A percentile compares a stretch with the other conserved stretches of the same genome.
These are phyloP conservation scores for Chromis chromis DNA, from an alignment of 2,797 vertebrate species.

Conservation along the genomic window DNA sequence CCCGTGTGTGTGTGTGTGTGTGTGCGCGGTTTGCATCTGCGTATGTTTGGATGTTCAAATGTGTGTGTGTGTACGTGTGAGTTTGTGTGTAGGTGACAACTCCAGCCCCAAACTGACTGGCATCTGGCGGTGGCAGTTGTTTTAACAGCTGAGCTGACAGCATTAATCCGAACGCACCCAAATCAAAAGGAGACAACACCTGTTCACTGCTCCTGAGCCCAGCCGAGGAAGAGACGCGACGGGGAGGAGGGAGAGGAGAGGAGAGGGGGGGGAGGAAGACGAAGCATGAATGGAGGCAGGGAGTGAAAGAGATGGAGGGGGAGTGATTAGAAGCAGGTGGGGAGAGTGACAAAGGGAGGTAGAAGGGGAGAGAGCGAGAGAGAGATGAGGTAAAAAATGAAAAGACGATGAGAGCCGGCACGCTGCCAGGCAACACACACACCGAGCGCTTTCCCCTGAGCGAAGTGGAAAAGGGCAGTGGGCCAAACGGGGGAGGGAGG, in stretches of 20 bases:
- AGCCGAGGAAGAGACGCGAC: slow-evolving; percentile 59
- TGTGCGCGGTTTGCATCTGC: slow-evolving; percentile 38
- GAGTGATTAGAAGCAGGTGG: slow-evolving; percentile 77
- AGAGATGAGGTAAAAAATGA: slow-evolving; percentile 31
- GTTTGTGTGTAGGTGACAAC: slow-evolving; percentile 88
- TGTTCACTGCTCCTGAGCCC: slow-evolving; percentile 97
- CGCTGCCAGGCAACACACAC: slow-evolving; percentile 69
- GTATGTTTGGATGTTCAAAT: slow-evolving; percentile 49
- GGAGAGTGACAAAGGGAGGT: slow-evolving; percentile 69
- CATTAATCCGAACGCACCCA: slow-evolving; percentile 99
- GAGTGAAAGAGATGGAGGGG: slow-evolving; percentile 45
- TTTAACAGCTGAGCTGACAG: slow-evolving; percentile 99
- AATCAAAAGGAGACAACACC: slow-evolving; percentile 99
- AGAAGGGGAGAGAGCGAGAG: slow-evolving; percentile 39
- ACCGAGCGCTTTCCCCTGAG: slow-evolving; percentile 64
- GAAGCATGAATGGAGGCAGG: slow-evolving; percentile 36
- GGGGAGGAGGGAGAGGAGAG: background rate
- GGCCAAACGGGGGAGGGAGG: slow-evolving; percentile 70
- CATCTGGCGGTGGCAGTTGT: slow-evolving; percentile 99
- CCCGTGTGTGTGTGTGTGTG: slow-evolving; percentile 30
- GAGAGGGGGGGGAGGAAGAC: slow-evolving; percentile 9
- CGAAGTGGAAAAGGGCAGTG: slow-evolving; percentile 69
- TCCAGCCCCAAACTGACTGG: slow-evolving; percentile 98
- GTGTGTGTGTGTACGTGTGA: slow-evolving; percentile 50
- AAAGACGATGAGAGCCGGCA: slow-evolving; percentile 57